Evolutionary conservation across 2,113 vertebrate genomes (phyloP).

Genomic region (Neogale vison): DNA sequence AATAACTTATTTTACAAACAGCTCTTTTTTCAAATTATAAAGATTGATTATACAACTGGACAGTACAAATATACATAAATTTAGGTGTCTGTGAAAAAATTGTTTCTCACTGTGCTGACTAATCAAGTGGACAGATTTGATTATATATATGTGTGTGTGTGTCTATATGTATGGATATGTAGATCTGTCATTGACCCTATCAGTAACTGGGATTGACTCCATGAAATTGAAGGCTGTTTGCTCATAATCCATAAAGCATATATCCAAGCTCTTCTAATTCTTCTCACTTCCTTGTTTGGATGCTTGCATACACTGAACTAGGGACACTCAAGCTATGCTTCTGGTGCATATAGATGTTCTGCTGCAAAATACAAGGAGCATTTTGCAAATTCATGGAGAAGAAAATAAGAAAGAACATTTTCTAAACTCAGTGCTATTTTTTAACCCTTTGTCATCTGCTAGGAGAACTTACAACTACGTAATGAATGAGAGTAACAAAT

Average conservation of each 20-base stretch:
- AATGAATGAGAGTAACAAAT: background rate
- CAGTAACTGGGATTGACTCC: background rate
- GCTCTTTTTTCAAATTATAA: background rate
- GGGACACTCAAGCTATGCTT: background rate
- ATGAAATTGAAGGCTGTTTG: background rate
- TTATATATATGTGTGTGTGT: background rate
- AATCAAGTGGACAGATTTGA: background rate
- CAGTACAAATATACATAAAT: background rate
- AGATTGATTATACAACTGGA: background rate
- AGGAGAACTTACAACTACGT: background rate
- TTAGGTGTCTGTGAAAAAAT: background rate
- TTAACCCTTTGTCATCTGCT: background rate
- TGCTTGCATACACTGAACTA: background rate
- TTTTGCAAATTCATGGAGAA: background rate
- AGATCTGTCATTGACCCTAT: background rate
- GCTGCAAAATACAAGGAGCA: background rate
- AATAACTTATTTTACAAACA: background rate
- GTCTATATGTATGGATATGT: background rate
- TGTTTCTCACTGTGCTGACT: background rate
- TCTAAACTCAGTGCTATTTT: background rate
- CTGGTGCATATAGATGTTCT: background rate
- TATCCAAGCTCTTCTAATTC: background rate
- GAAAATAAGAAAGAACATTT: conserved; percentile 1
- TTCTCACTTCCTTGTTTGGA: background rate
- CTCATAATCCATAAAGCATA: background rate